These are phyloP conservation scores for Eupithecia inturbata DNA, from an alignment of 2,888 invertebrate genomes.

Conservation along the genomic window DNA sequence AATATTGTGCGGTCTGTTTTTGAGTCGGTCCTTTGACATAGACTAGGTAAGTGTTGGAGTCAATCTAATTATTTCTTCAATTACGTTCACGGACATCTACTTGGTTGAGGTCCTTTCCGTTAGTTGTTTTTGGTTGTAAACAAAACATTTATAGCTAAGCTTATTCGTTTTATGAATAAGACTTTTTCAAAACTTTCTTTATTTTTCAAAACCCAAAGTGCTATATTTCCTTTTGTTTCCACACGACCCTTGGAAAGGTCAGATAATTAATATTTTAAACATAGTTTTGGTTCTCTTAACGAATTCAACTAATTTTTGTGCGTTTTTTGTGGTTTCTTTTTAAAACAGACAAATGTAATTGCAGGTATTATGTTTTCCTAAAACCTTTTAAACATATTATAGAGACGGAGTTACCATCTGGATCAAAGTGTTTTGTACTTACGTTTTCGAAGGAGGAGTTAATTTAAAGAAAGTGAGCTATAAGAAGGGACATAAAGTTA, in stretches of 20 bases:
- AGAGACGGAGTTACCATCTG: neutral
- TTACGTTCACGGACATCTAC: neutral
- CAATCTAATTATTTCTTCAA: neutral
- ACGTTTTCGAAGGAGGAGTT: conserved; percentile 27
- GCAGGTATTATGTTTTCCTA: neutral
- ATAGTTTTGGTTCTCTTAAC: neutral
- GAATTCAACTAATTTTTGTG: neutral
- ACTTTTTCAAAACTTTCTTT: neutral
- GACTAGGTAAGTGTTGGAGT: neutral
- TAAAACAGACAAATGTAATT: neutral
- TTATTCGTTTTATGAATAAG: neutral
- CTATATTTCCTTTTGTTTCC: too few species aligned
- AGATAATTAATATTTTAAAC: too few species aligned
- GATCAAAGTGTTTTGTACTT: neutral
- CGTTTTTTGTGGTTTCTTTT: neutral
- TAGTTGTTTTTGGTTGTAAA: neutral
- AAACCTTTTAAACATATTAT: neutral
- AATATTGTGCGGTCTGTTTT: conserved; percentile 8
- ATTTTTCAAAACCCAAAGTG: too few species aligned
- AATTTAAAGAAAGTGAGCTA: conserved; percentile 31
- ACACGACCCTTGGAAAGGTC: too few species aligned
- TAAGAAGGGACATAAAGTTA: conserved; percentile 31
- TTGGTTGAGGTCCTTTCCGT: neutral
- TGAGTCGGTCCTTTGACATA: neutral
- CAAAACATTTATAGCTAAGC: neutral